Conservation (phyloP, 2,888 invertebrate genomes). For the Axea sp. region DNA sequence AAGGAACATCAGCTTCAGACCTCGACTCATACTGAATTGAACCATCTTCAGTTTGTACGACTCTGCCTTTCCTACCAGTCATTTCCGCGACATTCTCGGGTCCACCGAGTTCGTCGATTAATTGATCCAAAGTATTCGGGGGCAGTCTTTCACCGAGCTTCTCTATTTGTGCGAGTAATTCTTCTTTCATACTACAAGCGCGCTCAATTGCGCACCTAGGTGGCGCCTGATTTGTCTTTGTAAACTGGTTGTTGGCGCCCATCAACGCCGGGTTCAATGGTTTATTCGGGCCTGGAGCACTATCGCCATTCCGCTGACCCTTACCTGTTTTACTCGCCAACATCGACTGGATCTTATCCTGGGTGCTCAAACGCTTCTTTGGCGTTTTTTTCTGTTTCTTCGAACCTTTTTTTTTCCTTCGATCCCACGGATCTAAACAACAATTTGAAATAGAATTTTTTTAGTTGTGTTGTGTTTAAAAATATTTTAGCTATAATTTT, state of each 20-base stretch:
- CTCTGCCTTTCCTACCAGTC: constrained; percentile 97
- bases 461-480: no score
- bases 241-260: constrained; percentile 64
- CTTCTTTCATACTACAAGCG: constrained; percentile 95
- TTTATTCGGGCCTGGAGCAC: constrained; percentile 6
- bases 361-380: constrained; percentile 85
- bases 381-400: constrained; percentile 82
- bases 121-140: constrained; percentile 98
- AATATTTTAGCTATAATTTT: no score
- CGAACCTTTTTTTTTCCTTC: constrained; percentile 84
- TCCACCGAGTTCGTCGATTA: constrained; percentile 98
- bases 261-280: constrained; percentile 1
- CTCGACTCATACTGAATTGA: constrained; percentile 96
- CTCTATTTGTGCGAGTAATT: constrained; percentile 92
- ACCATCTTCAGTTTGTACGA: constrained; percentile 96
- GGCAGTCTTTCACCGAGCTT: constrained; percentile 92
- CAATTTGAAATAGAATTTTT: not conserved
- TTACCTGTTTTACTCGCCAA: constrained; percentile 80
- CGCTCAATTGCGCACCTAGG: constrained; percentile 92
- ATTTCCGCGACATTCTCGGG: constrained; percentile 99
- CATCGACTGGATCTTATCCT: constrained; percentile 89
- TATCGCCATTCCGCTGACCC: constrained; percentile 78
- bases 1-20: constrained; percentile 95
- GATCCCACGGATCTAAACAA: constrained; percentile 88
- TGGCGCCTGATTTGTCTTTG: constrained; percentile 80